Evolutionary conservation across 1,140 invertebrate genomes (phyloP).

Genomic region (Lordiphosa mommai): DNA sequence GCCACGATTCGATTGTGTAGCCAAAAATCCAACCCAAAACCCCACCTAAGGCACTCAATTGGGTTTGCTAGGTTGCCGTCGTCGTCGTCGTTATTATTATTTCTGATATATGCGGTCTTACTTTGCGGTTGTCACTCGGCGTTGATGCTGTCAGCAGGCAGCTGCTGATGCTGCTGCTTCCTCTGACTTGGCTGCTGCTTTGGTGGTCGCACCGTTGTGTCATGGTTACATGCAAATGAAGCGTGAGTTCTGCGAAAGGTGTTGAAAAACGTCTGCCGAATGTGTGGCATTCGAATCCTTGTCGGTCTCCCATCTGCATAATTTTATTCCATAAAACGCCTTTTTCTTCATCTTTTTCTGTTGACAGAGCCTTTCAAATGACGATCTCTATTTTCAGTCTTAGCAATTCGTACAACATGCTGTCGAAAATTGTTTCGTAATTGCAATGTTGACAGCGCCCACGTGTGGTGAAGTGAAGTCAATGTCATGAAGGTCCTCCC

Average conservation of each 20-base stretch:
- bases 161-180: neutral
- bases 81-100: constrained; percentile 64
- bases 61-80: constrained; percentile 24
- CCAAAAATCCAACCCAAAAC: constrained; percentile 11
- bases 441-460: constrained; percentile 65
- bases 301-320: constrained; percentile 54
- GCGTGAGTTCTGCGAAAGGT: constrained; percentile 68
- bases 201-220: constrained; percentile 20
- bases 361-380: constrained; percentile 35
- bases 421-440: constrained; percentile 75
- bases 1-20: constrained; percentile 71
- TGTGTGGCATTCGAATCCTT: constrained; percentile 46
- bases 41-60: constrained; percentile 19
- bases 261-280: constrained; percentile 52
- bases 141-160: constrained; percentile 5
- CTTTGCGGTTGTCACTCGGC: constrained; percentile 70
- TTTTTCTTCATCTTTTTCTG: constrained; percentile 48
- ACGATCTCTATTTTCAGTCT: constrained; percentile 39
- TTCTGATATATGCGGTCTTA: constrained; percentile 77
- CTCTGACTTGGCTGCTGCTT: constrained; percentile 11
- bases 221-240: constrained; percentile 74
- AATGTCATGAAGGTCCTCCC: constrained; percentile 8
- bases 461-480: constrained; percentile 15
- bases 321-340: constrained; percentile 52
- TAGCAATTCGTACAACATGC: constrained; percentile 64